Percentiles rank a stretch among this genome's conserved stretches.
phyloP scores from a whole-genome alignment of 2,113 vertebrate genomes.

The Catharus bicknelli region DNA sequence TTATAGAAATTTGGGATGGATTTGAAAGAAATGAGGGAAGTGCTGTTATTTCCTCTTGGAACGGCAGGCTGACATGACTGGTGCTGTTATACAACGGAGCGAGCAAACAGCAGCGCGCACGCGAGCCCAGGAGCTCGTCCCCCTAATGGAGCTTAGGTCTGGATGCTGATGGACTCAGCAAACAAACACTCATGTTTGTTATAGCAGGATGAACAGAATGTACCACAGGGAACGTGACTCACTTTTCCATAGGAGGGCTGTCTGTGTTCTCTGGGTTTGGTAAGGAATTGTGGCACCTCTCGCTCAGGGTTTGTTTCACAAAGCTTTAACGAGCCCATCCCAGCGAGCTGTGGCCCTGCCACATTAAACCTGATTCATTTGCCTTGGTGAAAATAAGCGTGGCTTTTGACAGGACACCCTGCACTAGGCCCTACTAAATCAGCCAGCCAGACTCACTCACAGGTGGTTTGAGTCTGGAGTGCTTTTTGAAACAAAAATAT shows the following conservation, averaged over 20 bases:
- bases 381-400: background rate
- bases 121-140: background rate
- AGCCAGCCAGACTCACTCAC: background rate
- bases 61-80: conserved; percentile 13
- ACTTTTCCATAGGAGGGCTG: conserved; percentile 66
- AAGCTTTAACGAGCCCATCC: conserved; percentile 12
- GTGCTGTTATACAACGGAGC: background rate
- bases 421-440: conserved; percentile 29
- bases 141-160: conserved; percentile 27
- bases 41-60: conserved; percentile 51
- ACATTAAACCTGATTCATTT: conserved; percentile 31
- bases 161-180: conserved; percentile 44
- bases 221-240: conserved; percentile 59
- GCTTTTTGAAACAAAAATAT: conserved; percentile 34
- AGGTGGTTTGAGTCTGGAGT: conserved; percentile 57
- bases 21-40: conserved; percentile 32
- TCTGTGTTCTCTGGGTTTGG: background rate
- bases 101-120: background rate
- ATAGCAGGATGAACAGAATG: conserved; percentile 66
- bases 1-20: conserved; percentile 39
- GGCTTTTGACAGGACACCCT: conserved; percentile 22
- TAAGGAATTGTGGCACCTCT: conserved; percentile 43
- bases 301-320: background rate
- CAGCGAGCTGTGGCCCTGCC: background rate
- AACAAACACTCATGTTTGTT: conserved; percentile 61